Evolutionary conservation across 1,140 invertebrate species (phyloP).

Genomic region (Pseudomyrmex pallidus): DNA sequence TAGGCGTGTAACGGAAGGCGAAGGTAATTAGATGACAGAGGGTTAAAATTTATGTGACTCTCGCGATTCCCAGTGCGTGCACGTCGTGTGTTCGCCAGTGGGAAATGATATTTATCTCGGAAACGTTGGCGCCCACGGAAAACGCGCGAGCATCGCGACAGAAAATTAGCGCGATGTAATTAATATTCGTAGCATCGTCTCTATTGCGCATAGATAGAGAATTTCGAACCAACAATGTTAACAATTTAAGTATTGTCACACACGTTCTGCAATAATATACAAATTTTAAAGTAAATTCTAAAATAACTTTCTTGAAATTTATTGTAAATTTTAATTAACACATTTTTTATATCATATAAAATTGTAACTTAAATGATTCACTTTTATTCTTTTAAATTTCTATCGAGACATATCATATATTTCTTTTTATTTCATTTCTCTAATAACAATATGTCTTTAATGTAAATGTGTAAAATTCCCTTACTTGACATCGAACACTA

Average conservation of each 20-base stretch:
- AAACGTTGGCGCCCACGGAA: not conserved
- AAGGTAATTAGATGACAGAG: constrained; percentile 52
- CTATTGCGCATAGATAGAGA: not conserved
- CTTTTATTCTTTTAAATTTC: no score
- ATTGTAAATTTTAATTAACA: not conserved
- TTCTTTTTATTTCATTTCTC: not conserved
- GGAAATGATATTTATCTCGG: not conserved
- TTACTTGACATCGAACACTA: not conserved
- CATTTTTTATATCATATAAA: not conserved
- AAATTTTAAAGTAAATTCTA: no score
- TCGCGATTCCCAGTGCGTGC: constrained; percentile 32
- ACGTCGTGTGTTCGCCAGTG: constrained; percentile 15
- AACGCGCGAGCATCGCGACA: not conserved
- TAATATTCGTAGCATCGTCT: constrained; percentile 1
- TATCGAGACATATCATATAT: not conserved
- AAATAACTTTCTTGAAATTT: no score
- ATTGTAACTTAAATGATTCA: no score
- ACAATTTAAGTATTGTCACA: not conserved
- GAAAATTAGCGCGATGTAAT: constrained; percentile 36
- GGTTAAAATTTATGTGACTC: constrained; percentile 49
- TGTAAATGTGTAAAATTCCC: not conserved
- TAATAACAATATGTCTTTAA: not conserved
- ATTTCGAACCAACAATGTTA: constrained; percentile 6
- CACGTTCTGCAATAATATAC: no score
- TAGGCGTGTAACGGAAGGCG: constrained; percentile 44